These are phyloP conservation scores for Phylloscopus trochiloides DNA, from an alignment of 2,113 vertebrate species.

Conservation along the genomic window DNA sequence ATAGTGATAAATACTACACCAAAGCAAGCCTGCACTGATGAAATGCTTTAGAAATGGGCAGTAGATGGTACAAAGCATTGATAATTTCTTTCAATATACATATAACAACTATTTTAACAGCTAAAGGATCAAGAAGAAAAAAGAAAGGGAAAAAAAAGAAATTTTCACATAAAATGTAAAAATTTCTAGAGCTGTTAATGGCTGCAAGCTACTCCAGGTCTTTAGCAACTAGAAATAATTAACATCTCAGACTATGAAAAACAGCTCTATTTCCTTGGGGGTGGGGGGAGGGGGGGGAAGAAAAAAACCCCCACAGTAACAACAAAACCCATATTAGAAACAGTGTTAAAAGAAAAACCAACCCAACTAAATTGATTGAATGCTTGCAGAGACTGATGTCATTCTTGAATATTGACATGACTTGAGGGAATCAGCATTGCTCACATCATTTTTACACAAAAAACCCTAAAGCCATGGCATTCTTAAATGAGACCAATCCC, in stretches of 20 bases:
- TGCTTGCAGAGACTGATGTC: background rate
- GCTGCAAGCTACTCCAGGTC: background rate
- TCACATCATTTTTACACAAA: background rate
- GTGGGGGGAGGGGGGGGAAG: fast-evolving
- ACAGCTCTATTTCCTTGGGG: background rate
- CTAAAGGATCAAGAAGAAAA: background rate
- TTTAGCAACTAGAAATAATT: background rate
- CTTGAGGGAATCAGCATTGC: background rate
- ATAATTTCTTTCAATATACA: background rate
- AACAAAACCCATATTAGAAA: background rate
- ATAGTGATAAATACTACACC: background rate
- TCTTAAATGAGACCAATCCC: background rate
- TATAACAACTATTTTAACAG: background rate
- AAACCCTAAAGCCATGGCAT: background rate
- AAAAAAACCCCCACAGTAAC: background rate
- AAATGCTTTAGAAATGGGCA: background rate
- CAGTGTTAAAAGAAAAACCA: background rate
- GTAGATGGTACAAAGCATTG: background rate
- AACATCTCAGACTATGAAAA: background rate
- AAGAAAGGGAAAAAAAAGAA: background rate
- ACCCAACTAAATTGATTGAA: background rate
- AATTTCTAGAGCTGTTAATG: background rate
- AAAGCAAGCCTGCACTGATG: background rate
- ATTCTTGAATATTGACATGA: background rate
- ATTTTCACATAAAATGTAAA: background rate